Base-by-base conservation (phyloP, 2,888 invertebrate species). In the Elysia crispata region DNA sequence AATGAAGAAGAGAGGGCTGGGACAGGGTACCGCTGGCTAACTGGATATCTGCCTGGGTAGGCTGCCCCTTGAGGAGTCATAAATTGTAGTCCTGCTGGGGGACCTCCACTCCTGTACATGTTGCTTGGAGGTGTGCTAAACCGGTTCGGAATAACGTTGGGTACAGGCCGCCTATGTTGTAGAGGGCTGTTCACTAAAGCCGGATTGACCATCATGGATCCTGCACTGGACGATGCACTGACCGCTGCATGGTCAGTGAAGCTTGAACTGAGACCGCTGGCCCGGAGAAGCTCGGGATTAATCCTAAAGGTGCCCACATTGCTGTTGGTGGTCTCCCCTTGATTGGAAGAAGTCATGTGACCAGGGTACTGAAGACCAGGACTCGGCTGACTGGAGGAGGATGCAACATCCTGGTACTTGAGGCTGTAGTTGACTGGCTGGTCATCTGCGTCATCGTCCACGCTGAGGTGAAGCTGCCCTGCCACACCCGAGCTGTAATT, bases 341-440 rank as follows among this genome's bases (percentile, higher is more conserved):
- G 41, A 41, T 3, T 11, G 41, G 41, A 41, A 11, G 41, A 41
- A 41, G 41, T 41, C 41, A 41, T 41, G 41, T 41, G 41, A 41
- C 41, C 41, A 41, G 41, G 11, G 41, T 6, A 41, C 5, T 41
- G 41, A 3, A 41, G 41, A 3, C 41, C 41, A 41, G 41, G 41
- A 11, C 41, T 41, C 41, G 41, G 41, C 41, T 41, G 41, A 11
- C 11, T 41, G 41, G 41, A 41, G 5, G 41, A 41, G 41, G n/a
- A n/a, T n/a, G 41, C 41, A 11, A 41, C 41, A 66, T 83, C 83
- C 60, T 79, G 82, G 75, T 87, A 89, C 77, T 88, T 86, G 70
- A 87, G 79, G 77, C 89, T 88, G 76, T 89, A 90, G 81, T 90
- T 89, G 31, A 88, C 85, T 23, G 90, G 89, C 70, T 89, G 86